Percentiles rank a stretch among this genome's conserved stretches.
These are phyloP conservation scores for Marisa cornuarietis DNA, from an alignment of 1,140 invertebrate genomes.

Conservation along the genomic window DNA sequence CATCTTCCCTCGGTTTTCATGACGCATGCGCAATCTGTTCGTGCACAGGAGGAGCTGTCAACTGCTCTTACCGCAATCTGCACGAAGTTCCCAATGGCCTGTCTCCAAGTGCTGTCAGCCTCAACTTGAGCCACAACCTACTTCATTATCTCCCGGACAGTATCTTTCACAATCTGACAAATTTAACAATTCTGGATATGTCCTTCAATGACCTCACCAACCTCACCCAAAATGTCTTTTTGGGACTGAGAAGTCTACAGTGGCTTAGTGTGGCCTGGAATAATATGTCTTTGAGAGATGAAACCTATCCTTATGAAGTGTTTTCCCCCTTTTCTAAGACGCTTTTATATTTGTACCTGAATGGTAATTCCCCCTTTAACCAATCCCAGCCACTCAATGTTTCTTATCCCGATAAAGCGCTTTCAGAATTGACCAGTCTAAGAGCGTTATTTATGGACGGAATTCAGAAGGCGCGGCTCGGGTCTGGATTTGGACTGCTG, in stretches of 20 bases:
- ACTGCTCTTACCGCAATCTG: constrained; percentile 12
- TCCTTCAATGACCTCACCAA: constrained; percentile 15
- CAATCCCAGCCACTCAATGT: neutral
- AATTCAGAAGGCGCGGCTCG: neutral
- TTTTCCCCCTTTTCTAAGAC: neutral
- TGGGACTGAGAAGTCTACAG: neutral
- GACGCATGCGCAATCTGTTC: neutral
- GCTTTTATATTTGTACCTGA: neutral
- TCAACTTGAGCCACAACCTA: constrained; percentile 4
- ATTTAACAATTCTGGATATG: constrained; percentile 9
- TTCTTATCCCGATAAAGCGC: constrained; percentile 12
- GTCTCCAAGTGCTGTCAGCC: neutral
- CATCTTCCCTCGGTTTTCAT: too few relatives aligned
- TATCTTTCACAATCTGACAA: neutral
- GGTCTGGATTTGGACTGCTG: constrained; percentile 5
- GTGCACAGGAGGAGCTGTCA: neutral
- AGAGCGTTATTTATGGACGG: constrained; percentile 11
- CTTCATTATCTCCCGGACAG: neutral
- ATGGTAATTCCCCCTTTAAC: neutral
- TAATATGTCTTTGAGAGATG: constrained; percentile 5
- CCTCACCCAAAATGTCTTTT: neutral
- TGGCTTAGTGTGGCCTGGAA: neutral
- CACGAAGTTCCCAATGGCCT: neutral
- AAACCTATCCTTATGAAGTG: neutral
- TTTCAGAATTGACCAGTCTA: neutral